These are phyloP conservation scores for Cyanoramphus novaezelandiae DNA, from an alignment of 2,113 vertebrate genomes.

Conservation along the genomic window DNA sequence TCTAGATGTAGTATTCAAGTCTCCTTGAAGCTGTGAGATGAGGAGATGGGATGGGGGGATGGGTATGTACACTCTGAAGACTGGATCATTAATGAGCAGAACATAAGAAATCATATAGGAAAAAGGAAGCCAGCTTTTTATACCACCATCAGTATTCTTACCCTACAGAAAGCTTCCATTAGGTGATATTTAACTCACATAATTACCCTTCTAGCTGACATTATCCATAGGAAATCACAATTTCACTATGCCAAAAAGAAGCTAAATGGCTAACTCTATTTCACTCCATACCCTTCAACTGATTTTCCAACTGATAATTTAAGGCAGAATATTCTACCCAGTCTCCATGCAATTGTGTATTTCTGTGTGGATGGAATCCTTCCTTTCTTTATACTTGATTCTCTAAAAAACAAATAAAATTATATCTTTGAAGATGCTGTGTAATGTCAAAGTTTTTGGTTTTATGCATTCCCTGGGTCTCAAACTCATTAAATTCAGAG, in stretches of 20 bases:
- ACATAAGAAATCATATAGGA: not conserved
- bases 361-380: not conserved
- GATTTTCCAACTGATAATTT: not conserved
- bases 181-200: not conserved
- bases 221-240: conserved; percentile 2
- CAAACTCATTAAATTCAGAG: not conserved
- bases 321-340: not conserved
- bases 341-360: not conserved
- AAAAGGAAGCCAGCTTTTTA: not conserved
- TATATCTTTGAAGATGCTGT: not conserved
- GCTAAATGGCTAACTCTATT: not conserved
- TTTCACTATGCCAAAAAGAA: conserved; percentile 1
- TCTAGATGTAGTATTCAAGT: not conserved
- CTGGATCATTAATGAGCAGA: not conserved
- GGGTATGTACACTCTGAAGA: not conserved
- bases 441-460: not conserved
- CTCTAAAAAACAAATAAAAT: not conserved
- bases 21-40: not conserved
- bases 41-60: not conserved
- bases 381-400: not conserved
- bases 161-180: not conserved
- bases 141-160: not conserved
- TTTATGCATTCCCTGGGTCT: not conserved
- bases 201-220: conserved; percentile 7
- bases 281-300: not conserved